A percentile compares a stretch with the other conserved stretches of the same genome.
phyloP scores from a whole-genome alignment of 2,113 vertebrate species.

The Neodon shergylaensis region DNA sequence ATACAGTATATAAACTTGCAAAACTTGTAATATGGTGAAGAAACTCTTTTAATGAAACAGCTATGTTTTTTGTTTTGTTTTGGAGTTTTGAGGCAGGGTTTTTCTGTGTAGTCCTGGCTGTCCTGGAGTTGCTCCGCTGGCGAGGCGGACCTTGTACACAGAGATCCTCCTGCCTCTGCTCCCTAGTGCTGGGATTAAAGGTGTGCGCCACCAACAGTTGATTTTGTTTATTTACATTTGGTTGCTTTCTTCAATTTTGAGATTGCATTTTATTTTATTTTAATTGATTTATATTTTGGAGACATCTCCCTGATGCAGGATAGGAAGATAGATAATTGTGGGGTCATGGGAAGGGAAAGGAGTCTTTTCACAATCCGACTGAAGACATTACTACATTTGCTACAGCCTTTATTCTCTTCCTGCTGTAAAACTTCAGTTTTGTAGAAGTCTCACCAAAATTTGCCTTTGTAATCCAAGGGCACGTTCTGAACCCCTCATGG shows the following conservation, averaged over 20 bases:
- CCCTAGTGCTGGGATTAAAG: not conserved
- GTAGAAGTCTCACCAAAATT: not conserved
- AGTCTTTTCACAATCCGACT: not conserved
- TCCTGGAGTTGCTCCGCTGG: not conserved
- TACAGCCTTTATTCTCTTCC: not conserved
- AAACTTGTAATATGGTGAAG: not conserved
- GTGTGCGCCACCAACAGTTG: not conserved
- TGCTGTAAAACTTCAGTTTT: not conserved
- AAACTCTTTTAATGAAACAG: constrained; percentile 31
- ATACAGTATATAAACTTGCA: not conserved
- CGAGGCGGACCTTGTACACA: not conserved
- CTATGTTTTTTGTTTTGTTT: not conserved
- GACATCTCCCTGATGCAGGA: not conserved
- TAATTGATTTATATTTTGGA: not conserved
- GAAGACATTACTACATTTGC: not conserved
- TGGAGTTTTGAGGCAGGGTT: not conserved
- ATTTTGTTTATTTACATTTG: constrained; percentile 13
- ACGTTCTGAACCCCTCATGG: not conserved
- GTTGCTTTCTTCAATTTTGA: constrained; percentile 36
- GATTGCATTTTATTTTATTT: not conserved
- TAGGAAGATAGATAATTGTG: not conserved
- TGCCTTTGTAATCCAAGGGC: not conserved
- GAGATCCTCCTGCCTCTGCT: not conserved
- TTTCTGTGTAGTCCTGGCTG: not conserved
- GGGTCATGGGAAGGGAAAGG: not conserved